Conservation (phyloP, 2,113 vertebrate species). For the Hyla sarda region DNA sequence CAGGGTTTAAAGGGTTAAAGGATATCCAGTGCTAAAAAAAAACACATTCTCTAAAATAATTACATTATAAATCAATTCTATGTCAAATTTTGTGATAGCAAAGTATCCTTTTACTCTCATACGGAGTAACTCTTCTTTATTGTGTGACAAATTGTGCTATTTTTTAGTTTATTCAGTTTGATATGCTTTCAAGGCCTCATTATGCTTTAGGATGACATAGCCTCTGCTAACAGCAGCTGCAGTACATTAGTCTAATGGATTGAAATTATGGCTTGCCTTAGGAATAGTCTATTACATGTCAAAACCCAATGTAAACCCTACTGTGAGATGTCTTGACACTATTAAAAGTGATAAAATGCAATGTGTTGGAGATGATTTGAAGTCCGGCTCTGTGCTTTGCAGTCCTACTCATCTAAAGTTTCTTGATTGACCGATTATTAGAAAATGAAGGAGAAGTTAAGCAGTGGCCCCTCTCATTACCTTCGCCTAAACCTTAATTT, state of each 20-base stretch:
- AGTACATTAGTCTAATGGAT: conserved; percentile 73
- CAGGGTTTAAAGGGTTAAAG: not conserved
- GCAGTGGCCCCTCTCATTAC: conserved; percentile 28
- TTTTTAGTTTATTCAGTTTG: conserved; percentile 67
- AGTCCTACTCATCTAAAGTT: not conserved
- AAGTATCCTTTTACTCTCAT: not conserved
- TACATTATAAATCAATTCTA: conserved; percentile 11
- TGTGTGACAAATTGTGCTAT: conserved; percentile 34
- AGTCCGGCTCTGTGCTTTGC: conserved; percentile 11
- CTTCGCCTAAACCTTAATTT: conserved; percentile 10
- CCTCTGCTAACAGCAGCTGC: conserved; percentile 69
- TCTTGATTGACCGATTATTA: conserved; percentile 24
- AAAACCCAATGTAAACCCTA: conserved; percentile 68
- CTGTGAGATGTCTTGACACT: conserved; percentile 66
- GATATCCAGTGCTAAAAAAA: not conserved
- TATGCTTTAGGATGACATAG: conserved; percentile 65
- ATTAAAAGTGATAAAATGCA: conserved; percentile 66
- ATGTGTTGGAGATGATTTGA: conserved; percentile 57
- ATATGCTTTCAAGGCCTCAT: conserved; percentile 59
- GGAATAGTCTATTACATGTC: conserved; percentile 66
- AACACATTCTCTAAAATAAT: conserved; percentile 4
- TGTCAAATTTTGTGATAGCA: not conserved
- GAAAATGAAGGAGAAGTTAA: conserved; percentile 25
- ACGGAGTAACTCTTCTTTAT: conserved; percentile 28
- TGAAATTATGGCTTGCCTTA: conserved; percentile 70